Evolutionary conservation across 2,113 vertebrate species (phyloP), one percentile per base, ranked within the genome.

Genomic region (Steatornis caripensis): DNA sequence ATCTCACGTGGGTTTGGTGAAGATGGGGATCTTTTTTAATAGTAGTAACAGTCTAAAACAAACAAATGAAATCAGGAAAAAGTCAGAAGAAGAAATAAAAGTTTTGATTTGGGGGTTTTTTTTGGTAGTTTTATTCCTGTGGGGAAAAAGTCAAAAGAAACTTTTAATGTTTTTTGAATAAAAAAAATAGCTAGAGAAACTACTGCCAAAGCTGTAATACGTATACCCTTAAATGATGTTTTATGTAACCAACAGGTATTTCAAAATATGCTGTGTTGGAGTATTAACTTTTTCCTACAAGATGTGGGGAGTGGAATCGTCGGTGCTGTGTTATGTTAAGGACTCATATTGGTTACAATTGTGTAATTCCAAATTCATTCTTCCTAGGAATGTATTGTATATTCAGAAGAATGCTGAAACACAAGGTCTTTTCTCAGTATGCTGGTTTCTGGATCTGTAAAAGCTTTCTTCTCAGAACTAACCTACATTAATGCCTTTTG

Each of bases 101-200:
- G 13, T 10, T 70, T 26, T 12, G 1, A 1, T 39, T 48, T 43
- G 5, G 2, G 0, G 1, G 26, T 58, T 62, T 75, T 61, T 2
- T 74, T 74, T 58, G 4, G 5, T 37, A 66, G 20, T 26, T 83
- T 55, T 85, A 19, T 20, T 57, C 3, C 1, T 5, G 9, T 46
- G 53, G 17, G 11, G 11, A 29, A 41, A 61, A 78, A 57, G 3
- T 16, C 15, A 36, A 60, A 87, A 39, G 0, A 36, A 51, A 34
- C 22, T 29, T 37, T n/a, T n/a, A n/a, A n/a, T n/a, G n/a, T 20
- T 6, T 57, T 72, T 65, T 55, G 14, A 68, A 54, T 7, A 3
- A 17, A 61, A 83, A 61, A 64, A 34, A 20, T 30, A 51, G 17
- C 61, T 10, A 23, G 9, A 68, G 18, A 76, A 64, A 15, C 12